Base-by-base conservation (phyloP, 2,797 vertebrate species). In the Neomorphus geoffroyi region DNA sequence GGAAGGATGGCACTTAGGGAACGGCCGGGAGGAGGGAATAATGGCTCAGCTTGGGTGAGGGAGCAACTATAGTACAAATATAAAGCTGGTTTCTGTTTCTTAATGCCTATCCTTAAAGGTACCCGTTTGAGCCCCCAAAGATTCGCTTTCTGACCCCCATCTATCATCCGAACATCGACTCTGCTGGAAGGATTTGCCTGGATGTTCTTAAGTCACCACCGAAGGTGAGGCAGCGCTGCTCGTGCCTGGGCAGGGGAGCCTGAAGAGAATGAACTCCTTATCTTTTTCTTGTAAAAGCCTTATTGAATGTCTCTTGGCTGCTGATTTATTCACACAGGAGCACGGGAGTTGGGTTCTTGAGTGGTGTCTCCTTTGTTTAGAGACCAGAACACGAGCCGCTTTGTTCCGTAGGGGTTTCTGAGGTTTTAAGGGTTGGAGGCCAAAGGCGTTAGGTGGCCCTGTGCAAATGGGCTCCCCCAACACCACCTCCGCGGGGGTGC, bases 121-220 rank as follows among this genome's bases (percentile, higher is more conserved):
- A 99, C 95, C 99, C 99, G 0, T 99, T 99, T 98, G 99, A 99
- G 86, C 99, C 99, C 4, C 99, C 99, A 1, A 98, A 99, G 96
- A 98, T 99, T 16, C 97, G 98, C 15, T 99, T 99, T 89, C 96
- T 99, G 92, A 99, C 99, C 23, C 99, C 99, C 2, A 99, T 99
- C 93, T 99, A 99, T 93, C 99, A 99, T 78, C 99, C 99, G 11
- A 99, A 99, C 96, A 99, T 99, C 16, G 99, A 99, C 95, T 99
- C 97, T 43, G 98, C 98, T 28, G 99, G 99, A 56, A 98, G 99
- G 57, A 99, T 99, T 97, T 99, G 99, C 83, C 98, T 99, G 30
- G 99, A 99, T 94, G 97, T 99, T 86, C 99, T 99, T 48, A 99
- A 99, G 95, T 96, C 99, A 77, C 99, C 99, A 11, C 99, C 99